These are phyloP conservation scores for Mechanitis messenoides DNA, from an alignment of 2,888 invertebrate species.

Conservation along the genomic window DNA sequence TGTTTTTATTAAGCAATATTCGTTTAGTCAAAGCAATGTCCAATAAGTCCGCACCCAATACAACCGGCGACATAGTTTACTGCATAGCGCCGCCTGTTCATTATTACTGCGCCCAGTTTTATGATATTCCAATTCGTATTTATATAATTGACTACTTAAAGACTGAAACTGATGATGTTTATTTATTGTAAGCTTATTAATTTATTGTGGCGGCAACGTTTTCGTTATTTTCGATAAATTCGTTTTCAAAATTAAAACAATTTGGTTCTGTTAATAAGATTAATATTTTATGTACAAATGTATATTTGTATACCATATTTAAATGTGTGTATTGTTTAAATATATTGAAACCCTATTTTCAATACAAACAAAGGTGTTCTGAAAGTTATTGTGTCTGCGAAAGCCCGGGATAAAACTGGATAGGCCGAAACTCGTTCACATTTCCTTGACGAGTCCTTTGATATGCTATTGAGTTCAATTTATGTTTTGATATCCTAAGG, in stretches of 20 bases:
- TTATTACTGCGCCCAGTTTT: slow-evolving; percentile 65
- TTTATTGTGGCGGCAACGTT: slow-evolving; percentile 32
- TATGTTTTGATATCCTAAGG: slow-evolving; percentile 51
- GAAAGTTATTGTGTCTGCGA: slow-evolving; percentile 43
- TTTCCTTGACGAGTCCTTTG: slow-evolving; percentile 55
- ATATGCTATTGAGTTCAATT: slow-evolving; percentile 63
- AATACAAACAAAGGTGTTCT: slow-evolving; percentile 28
- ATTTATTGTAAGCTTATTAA: slow-evolving; percentile 44
- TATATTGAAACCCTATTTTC: slow-evolving; percentile 25
- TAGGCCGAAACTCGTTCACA: slow-evolving; percentile 45
- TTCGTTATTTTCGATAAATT: slow-evolving; percentile 24
- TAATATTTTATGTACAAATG: neutral
- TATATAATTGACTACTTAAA: slow-evolving; percentile 65
- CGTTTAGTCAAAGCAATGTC: slow-evolving; percentile 42
- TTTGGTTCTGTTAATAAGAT: slow-evolving; percentile 5
- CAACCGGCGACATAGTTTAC: slow-evolving; percentile 70
- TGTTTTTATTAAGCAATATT: slow-evolving; percentile 11
- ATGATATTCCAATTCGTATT: slow-evolving; percentile 62
- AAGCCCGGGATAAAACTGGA: slow-evolving; percentile 49
- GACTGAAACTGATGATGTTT: slow-evolving; percentile 46
- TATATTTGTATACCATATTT: neutral
- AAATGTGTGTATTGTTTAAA: slow-evolving; percentile 12
- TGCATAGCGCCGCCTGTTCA: slow-evolving; percentile 62
- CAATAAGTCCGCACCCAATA: slow-evolving; percentile 63
- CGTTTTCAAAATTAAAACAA: slow-evolving; percentile 13